phyloP scores from a whole-genome alignment of 2,888 invertebrate genomes.

The Ichneumoninae sp. region DNA sequence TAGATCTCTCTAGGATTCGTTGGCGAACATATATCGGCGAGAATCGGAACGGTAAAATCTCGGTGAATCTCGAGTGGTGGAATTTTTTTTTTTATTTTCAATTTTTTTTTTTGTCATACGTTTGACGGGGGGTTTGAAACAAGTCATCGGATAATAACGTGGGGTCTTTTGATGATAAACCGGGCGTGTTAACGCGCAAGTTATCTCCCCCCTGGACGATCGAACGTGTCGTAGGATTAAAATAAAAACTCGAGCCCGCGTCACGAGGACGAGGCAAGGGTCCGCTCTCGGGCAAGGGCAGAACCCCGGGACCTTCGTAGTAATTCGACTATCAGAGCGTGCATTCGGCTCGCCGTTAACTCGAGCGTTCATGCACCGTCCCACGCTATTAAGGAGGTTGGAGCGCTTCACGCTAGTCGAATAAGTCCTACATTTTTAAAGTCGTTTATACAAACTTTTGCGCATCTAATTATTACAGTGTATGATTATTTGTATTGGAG shows the following conservation, averaged over 20 bases:
- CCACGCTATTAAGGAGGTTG: constrained; percentile 1
- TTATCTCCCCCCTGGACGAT: constrained; percentile 16
- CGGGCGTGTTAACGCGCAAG: constrained; percentile 22
- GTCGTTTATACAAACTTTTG: too few relatives aligned
- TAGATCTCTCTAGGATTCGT: not conserved
- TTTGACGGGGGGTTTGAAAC: too few relatives aligned
- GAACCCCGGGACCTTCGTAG: constrained; percentile 16
- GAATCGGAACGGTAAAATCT: not conserved
- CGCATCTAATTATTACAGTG: too few relatives aligned
- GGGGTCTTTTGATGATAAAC: not conserved
- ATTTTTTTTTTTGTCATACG: not conserved
- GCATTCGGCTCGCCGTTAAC: constrained; percentile 15
- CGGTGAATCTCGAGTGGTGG: constrained; percentile 19
- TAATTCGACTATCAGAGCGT: constrained; percentile 26
- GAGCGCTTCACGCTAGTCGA: too few relatives aligned
- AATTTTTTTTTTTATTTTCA: not conserved
- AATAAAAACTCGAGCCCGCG: constrained; percentile 36
- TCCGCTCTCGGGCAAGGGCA: constrained; percentile 5
- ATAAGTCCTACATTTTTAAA: too few relatives aligned
- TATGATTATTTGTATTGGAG: too few relatives aligned
- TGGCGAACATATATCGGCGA: constrained; percentile 1
- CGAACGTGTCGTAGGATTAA: constrained; percentile 35
- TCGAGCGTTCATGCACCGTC: constrained; percentile 12
- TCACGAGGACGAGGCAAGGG: constrained; percentile 13
- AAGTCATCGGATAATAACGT: not conserved